Conservation (phyloP, 2,888 invertebrate genomes). For the Melanargia galathea region DNA sequence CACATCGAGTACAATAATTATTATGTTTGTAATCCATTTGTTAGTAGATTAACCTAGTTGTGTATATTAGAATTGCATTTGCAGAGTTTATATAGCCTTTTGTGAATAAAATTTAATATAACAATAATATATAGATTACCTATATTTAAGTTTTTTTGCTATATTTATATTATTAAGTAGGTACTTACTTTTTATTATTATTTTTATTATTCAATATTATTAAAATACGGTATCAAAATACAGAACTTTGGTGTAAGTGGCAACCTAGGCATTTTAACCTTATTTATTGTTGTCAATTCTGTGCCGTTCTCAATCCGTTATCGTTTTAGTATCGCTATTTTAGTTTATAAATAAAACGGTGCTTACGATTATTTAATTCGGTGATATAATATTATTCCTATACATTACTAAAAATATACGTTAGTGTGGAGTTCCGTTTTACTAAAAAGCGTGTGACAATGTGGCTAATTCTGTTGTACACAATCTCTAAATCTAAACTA, state of each 20-base stretch:
- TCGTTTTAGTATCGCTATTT: not conserved
- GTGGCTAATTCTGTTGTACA: no score
- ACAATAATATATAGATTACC: not conserved
- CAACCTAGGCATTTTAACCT: not conserved
- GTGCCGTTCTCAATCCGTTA: not conserved
- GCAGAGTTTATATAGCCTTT: conserved; percentile 12
- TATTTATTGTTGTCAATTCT: not conserved
- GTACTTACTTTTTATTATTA: not conserved
- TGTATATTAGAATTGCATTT: conserved; percentile 19
- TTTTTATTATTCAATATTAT: not conserved
- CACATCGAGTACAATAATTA: not conserved
- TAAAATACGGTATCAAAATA: no score
- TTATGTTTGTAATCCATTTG: conserved; percentile 31
- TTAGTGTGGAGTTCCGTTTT: not conserved
- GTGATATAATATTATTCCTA: not conserved
- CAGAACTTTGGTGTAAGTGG: not conserved
- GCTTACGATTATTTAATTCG: no score
- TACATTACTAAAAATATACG: not conserved
- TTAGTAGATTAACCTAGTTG: conserved; percentile 28
- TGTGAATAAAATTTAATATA: conserved; percentile 12
- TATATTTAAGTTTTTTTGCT: not conserved
- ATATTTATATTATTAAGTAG: not conserved
- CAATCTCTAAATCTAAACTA: no score
- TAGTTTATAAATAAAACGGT: no score
- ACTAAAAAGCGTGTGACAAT: not conserved